Evolutionary conservation across 2,888 invertebrate species (phyloP).

Genomic region (Cotesia congregata): DNA sequence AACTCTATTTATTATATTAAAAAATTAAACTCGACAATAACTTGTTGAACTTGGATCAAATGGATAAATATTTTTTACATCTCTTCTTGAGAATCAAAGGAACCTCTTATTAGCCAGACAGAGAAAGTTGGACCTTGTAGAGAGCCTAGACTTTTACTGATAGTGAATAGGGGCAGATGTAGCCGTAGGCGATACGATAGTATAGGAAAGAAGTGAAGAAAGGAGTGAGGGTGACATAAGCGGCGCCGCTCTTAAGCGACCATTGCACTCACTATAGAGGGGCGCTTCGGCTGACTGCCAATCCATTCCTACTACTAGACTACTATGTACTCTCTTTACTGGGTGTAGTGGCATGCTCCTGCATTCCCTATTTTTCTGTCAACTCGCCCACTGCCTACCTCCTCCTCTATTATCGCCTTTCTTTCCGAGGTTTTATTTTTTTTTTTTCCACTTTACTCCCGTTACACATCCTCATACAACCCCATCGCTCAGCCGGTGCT

Average conservation of each 20-base stretch:
- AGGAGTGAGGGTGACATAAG: conserved; percentile 41
- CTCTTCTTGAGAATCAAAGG: neutral
- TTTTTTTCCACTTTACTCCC: neutral
- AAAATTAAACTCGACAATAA: no score
- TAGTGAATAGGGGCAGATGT: neutral
- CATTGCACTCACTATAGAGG: conserved; percentile 49
- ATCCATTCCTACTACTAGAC: conserved; percentile 12
- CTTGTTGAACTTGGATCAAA: no score
- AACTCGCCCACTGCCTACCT: conserved; percentile 21
- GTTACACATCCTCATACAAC: neutral
- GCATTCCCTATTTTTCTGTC: conserved; percentile 5
- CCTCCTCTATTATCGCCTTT: neutral
- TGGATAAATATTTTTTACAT: neutral
- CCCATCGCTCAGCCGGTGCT: conserved; percentile 24
- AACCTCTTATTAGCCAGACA: neutral
- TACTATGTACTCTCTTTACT: neutral
- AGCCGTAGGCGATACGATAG: neutral
- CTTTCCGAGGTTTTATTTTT: neutral
- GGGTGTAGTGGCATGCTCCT: neutral
- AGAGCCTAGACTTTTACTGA: conserved; percentile 3
- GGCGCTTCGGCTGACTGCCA: conserved; percentile 38
- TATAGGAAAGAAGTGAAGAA: conserved; percentile 1
- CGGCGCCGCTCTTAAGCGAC: conserved; percentile 49
- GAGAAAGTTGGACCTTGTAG: neutral
- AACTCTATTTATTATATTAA: no score